These are phyloP conservation scores for Natator depressus DNA, from an alignment of 2,113 vertebrate genomes.

Conservation along the genomic window DNA sequence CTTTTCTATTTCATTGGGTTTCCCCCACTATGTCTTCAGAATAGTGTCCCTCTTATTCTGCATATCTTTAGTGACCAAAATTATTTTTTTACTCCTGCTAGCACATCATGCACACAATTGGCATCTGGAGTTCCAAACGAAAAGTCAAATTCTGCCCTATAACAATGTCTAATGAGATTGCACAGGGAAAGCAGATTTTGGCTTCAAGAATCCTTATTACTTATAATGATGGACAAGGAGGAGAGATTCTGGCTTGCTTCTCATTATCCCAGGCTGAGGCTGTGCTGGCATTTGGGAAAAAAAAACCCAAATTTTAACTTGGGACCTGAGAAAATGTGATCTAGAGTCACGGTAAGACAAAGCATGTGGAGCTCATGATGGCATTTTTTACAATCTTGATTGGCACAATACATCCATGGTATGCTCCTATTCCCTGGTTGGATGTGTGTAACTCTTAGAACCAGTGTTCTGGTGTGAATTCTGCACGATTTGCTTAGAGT, in stretches of 20 bases:
- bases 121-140: not conserved
- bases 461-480: not conserved
- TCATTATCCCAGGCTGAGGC: not conserved
- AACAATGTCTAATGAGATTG: not conserved
- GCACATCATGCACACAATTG: fast-evolving
- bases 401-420: fast-evolving
- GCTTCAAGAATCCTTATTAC: not conserved
- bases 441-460: not conserved
- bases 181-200: not conserved
- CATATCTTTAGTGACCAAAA: not conserved
- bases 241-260: not conserved
- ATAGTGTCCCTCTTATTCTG: not conserved
- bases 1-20: not conserved
- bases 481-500: not conserved
- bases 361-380: not conserved
- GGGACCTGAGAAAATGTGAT: not conserved
- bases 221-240: not conserved
- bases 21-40: constrained; percentile 12
- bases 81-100: not conserved
- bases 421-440: not conserved
- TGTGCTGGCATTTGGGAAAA: not conserved
- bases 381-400: not conserved
- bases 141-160: not conserved
- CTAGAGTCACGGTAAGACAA: not conserved
- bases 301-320: fast-evolving